phyloP scores from a whole-genome alignment of 2,113 vertebrate species.

The Alethe diademata region DNA sequence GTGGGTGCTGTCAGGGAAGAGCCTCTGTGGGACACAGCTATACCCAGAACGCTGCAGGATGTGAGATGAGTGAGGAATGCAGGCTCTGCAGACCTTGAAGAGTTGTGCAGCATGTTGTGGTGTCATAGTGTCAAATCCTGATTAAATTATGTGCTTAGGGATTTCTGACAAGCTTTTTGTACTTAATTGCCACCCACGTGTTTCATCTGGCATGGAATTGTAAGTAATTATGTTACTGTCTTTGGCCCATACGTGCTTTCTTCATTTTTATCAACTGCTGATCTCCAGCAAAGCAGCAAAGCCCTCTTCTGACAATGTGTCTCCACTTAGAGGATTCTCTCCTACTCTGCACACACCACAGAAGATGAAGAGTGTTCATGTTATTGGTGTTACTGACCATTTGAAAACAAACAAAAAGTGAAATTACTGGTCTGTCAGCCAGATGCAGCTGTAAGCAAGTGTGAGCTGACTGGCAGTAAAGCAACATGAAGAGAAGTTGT shows the following conservation, averaged over 20 bases:
- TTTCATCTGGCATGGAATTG: neutral
- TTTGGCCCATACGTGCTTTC: neutral
- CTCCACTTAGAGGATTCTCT: neutral
- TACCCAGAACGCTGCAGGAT: neutral
- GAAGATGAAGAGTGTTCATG: neutral
- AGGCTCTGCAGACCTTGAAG: neutral
- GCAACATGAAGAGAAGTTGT: conserved; percentile 56
- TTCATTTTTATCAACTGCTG: neutral
- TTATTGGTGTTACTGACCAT: neutral
- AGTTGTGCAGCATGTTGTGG: neutral
- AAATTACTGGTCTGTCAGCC: neutral
- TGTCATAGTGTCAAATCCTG: conserved; percentile 32
- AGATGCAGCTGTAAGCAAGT: neutral
- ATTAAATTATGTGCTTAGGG: conserved; percentile 19
- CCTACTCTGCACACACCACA: neutral
- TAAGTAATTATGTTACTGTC: neutral
- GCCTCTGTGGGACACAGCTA: neutral
- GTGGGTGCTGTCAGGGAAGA: neutral
- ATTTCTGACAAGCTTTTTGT: conserved; percentile 28
- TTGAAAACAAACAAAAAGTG: conserved; percentile 47
- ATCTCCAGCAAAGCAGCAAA: neutral
- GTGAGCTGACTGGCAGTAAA: conserved; percentile 50
- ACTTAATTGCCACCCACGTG: neutral
- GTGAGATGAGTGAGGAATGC: neutral
- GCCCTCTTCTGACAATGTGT: neutral